phyloP scores from a whole-genome alignment of 1,140 invertebrate genomes.

The Sinella curviseta region DNA sequence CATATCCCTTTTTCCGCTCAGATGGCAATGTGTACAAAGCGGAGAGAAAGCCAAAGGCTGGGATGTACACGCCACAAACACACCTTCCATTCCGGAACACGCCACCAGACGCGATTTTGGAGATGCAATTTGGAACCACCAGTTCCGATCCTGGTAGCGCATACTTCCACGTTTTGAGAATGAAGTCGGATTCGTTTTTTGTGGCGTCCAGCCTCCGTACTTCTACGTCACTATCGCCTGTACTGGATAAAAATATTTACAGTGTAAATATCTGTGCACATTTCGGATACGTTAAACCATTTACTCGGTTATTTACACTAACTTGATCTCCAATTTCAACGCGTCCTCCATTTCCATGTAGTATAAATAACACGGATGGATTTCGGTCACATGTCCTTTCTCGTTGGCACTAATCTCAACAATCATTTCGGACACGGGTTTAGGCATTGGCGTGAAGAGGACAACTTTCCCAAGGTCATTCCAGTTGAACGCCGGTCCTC shows the following conservation, averaged over 20 bases:
- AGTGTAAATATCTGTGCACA: neutral
- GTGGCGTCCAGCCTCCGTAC: neutral
- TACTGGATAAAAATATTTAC: neutral
- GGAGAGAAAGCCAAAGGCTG: slow-evolving; percentile 10
- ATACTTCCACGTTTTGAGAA: slow-evolving; percentile 30
- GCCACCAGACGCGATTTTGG: slow-evolving; percentile 1
- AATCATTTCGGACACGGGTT: neutral
- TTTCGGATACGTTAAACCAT: too few species aligned
- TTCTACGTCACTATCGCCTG: neutral
- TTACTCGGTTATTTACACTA: too few species aligned
- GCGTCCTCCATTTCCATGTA: neutral
- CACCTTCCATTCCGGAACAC: neutral
- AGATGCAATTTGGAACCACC: neutral
- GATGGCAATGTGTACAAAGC: slow-evolving; percentile 8
- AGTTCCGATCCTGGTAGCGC: neutral
- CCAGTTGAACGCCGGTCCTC: neutral
- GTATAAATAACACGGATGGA: neutral
- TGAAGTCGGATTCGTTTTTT: slow-evolving; percentile 2
- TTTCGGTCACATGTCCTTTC: neutral
- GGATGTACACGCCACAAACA: slow-evolving; percentile 19
- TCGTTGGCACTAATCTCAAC: neutral
- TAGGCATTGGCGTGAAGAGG: neutral
- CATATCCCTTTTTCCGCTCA: slow-evolving; percentile 21
- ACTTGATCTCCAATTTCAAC: neutral
- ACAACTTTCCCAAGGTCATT: neutral